phyloP scores from a whole-genome alignment of 2,113 vertebrate genomes.

The Archocentrus centrarchus region DNA sequence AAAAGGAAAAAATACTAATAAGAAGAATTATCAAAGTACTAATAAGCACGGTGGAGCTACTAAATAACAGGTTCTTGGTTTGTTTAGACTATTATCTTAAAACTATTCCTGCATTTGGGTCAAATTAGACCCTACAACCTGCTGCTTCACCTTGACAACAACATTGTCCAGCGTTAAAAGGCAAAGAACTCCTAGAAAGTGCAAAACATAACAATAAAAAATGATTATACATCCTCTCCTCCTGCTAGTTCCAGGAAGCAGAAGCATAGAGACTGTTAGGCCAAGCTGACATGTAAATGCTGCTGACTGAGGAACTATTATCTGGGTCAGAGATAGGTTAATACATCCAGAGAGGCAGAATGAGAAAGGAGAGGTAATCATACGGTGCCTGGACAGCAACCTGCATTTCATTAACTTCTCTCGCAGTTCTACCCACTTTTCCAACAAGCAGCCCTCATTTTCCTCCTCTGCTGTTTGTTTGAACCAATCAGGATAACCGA shows the following conservation, averaged over 20 bases:
- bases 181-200: neutral
- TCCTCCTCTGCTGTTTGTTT: neutral
- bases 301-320: slow-evolving; percentile 59
- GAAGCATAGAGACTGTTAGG: slow-evolving; percentile 50
- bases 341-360: slow-evolving; percentile 26
- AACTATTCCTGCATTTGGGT: neutral
- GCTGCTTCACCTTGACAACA: neutral
- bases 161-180: neutral
- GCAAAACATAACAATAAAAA: neutral
- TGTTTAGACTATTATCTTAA: neutral
- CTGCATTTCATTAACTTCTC: slow-evolving; percentile 37
- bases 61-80: neutral
- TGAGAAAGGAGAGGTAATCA: neutral
- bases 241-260: slow-evolving; percentile 56
- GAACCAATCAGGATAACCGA: neutral
- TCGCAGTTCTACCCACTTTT: slow-evolving; percentile 1
- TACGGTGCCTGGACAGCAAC: slow-evolving; percentile 4
- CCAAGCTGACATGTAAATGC: slow-evolving; percentile 66
- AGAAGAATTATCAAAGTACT: accelerated
- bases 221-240: neutral
- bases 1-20: neutral
- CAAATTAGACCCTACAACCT: neutral
- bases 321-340: slow-evolving; percentile 69
- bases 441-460: neutral
- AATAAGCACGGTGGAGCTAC: accelerated